Evolutionary conservation across 2,888 invertebrate species (phyloP).

Genomic region (Melieria crassipennis): DNA sequence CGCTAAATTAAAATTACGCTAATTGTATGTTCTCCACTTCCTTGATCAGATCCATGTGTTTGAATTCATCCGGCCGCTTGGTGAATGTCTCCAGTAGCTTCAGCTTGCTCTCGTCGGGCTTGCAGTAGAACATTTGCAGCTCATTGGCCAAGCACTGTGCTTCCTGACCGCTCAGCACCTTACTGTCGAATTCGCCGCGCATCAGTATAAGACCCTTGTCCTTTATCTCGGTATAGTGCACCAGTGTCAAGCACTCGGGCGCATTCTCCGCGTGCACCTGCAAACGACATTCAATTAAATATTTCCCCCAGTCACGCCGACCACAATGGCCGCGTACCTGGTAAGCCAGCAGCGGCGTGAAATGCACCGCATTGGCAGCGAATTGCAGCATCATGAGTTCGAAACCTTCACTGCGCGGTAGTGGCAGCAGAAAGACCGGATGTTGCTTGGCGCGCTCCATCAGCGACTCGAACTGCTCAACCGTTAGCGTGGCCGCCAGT

Average conservation of each 20-base stretch:
- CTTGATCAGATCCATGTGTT: conserved; percentile 82
- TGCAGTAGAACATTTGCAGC: conserved; percentile 83
- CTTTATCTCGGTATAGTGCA: conserved; percentile 80
- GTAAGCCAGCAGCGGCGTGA: conserved; percentile 85
- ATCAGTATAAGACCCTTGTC: conserved; percentile 82
- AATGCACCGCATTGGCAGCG: conserved; percentile 77
- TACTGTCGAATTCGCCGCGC: conserved; percentile 86
- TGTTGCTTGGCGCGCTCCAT: conserved; percentile 70
- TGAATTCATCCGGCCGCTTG: conserved; percentile 77
- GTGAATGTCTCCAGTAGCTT: conserved; percentile 77
- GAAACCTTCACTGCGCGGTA: conserved; percentile 84
- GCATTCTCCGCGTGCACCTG: conserved; percentile 87
- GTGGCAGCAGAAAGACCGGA: conserved; percentile 80
- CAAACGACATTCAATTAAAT: conserved; percentile 18
- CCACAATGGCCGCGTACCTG: conserved; percentile 69
- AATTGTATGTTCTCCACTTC: conserved; percentile 76
- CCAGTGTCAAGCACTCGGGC: conserved; percentile 84
- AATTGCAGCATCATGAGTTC: conserved; percentile 87
- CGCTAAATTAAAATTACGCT: conserved; percentile 32
- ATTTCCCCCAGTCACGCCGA: neutral
- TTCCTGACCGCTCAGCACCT: conserved; percentile 78
- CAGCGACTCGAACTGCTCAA: conserved; percentile 71
- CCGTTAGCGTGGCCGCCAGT: conserved; percentile 78
- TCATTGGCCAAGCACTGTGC: conserved; percentile 89
- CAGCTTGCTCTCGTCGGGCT: conserved; percentile 72